A percentile compares a stretch with the other conserved stretches of the same genome.
Conservation (phyloP, 2,797 vertebrate genomes). For the Kryptopterus vitreolus region DNA sequence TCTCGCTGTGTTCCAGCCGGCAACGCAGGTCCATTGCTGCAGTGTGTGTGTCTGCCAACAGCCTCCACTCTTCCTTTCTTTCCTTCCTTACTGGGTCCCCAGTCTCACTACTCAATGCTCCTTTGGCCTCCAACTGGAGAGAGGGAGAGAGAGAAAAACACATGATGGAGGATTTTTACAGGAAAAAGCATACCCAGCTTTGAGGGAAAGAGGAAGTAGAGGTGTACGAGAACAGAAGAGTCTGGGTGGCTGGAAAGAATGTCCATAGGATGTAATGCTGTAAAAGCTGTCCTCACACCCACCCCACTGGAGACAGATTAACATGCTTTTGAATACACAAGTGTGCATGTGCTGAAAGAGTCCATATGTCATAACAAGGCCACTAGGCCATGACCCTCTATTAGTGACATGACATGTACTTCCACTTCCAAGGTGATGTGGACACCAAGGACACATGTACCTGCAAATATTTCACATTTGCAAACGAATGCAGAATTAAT, state of each 20-base stretch:
- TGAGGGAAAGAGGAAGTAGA: constrained; percentile 26
- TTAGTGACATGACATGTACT: neutral
- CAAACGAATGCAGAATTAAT: neutral
- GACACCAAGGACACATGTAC: neutral
- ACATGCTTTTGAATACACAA: constrained; percentile 26
- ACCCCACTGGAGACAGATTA: constrained; percentile 23
- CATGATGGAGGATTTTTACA: constrained; percentile 18
- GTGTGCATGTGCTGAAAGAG: constrained; percentile 9
- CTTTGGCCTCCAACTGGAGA: constrained; percentile 72
- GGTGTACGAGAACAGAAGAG: constrained; percentile 3
- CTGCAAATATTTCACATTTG: neutral
- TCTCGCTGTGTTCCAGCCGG: constrained; percentile 83
- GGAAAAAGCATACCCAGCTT: constrained; percentile 2
- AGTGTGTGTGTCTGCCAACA: constrained; percentile 73
- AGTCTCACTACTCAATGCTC: constrained; percentile 61
- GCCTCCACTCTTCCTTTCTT: constrained; percentile 75
- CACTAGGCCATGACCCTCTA: neutral
- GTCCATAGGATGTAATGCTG: constrained; percentile 24
- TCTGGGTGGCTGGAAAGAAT: constrained; percentile 18
- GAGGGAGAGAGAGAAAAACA: constrained; percentile 4
- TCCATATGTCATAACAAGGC: constrained; percentile 22
- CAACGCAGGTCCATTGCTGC: constrained; percentile 86
- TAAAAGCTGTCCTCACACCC: constrained; percentile 14
- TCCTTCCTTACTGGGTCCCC: constrained; percentile 70
- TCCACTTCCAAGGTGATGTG: neutral